phyloP scores from a whole-genome alignment of 2,797 vertebrate genomes.

The Sebastes minor region DNA sequence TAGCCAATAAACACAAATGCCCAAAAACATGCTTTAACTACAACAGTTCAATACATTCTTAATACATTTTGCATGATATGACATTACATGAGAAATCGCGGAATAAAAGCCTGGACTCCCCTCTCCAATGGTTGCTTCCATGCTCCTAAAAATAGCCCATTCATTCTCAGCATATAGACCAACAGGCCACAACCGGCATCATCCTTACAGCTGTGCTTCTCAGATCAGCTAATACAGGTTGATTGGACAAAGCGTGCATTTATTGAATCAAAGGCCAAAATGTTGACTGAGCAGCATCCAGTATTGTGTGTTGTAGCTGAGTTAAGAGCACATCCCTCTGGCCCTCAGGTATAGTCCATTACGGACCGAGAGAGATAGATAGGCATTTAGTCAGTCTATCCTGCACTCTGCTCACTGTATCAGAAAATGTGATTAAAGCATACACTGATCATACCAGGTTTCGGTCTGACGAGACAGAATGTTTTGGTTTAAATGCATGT shows the following conservation, averaged over 20 bases:
- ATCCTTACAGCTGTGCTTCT: slow-evolving; percentile 44
- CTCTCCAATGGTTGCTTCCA: slow-evolving; percentile 57
- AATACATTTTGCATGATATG: neutral
- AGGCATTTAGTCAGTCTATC: slow-evolving; percentile 30
- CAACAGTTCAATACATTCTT: neutral
- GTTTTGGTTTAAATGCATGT: neutral
- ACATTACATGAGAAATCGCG: neutral
- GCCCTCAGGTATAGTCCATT: slow-evolving; percentile 31
- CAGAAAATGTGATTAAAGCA: slow-evolving; percentile 28
- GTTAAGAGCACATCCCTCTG: slow-evolving; percentile 31
- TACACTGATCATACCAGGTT: neutral
- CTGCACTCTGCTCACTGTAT: neutral
- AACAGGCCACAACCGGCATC: slow-evolving; percentile 36
- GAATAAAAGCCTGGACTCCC: slow-evolving; percentile 31
- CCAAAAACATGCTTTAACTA: neutral
- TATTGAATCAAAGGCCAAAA: slow-evolving; percentile 24
- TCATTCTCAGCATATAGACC: slow-evolving; percentile 59
- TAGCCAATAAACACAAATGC: neutral
- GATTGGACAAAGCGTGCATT: slow-evolving; percentile 15
- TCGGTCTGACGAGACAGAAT: neutral
- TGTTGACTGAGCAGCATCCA: slow-evolving; percentile 30
- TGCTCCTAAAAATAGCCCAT: slow-evolving; percentile 74
- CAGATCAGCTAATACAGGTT: slow-evolving; percentile 13
- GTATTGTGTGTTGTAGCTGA: neutral
- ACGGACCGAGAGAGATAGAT: slow-evolving; percentile 1